Percentiles rank a stretch among this genome's conserved stretches.
Conservation (phyloP, 2,797 vertebrate genomes). For the Rhinatrema bivittatum region DNA sequence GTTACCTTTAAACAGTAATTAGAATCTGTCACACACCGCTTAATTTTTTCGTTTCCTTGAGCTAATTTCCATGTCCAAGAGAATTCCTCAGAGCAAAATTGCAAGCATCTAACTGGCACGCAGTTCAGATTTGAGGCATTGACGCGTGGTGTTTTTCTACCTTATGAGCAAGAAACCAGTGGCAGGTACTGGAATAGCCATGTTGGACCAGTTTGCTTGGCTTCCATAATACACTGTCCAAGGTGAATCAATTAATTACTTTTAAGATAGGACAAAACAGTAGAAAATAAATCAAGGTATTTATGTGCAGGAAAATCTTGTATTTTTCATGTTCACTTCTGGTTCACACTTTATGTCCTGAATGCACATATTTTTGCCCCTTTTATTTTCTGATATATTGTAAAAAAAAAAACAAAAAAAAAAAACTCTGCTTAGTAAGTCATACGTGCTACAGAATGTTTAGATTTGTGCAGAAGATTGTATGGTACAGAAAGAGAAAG, state of each 20-base stretch:
- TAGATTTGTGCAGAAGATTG: too few species aligned
- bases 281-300: too few species aligned
- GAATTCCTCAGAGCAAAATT: conserved; percentile 47
- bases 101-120: conserved; percentile 42
- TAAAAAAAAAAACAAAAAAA: too few species aligned
- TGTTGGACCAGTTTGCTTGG: not conserved
- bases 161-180: conserved; percentile 35
- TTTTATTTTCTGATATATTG: too few species aligned
- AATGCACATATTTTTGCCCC: too few species aligned
- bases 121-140: conserved; percentile 29
- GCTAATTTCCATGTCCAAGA: conserved; percentile 57
- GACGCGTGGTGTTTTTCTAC: conserved; percentile 36
- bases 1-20: conserved; percentile 80
- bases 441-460: too few species aligned
- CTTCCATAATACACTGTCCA: not conserved
- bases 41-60: conserved; percentile 63
- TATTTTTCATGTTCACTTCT: too few species aligned
- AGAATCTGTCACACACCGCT: conserved; percentile 72
- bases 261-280: too few species aligned
- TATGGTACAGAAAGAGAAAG: too few species aligned
- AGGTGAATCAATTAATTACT: not conserved
- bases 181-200: conserved; percentile 25
- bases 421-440: too few species aligned
- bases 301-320: too few species aligned
- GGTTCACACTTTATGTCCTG: too few species aligned